Evolutionary conservation across 2,797 vertebrate species (phyloP), one percentile per base, ranked within the genome.

Genomic region (Loriculus beryllinus): DNA sequence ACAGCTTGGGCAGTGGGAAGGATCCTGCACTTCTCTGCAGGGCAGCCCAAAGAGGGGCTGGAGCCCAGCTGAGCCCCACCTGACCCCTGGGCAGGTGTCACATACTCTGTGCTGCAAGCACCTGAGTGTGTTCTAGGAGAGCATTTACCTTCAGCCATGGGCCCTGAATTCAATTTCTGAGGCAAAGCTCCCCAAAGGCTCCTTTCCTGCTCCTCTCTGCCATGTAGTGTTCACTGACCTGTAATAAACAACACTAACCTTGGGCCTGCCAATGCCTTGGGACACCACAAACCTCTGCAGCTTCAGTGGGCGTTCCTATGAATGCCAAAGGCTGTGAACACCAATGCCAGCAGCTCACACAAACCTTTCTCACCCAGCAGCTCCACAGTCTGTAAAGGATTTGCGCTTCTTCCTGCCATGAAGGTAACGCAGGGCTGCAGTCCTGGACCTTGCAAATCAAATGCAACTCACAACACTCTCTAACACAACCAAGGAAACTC

Each of bases 201-300:
- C 21, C 1, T 10, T 17, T 56, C n/a, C 63, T 63, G 28, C 60
- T 80, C 48, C 7, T 37, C 6, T 56, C 52, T 12, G 28, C 39
- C 63, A 47, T 0, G 3, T 1, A 15, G 10, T 2, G 14, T n/a
- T 47, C 25, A 48, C 40, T 19, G 60, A 21, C 6, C 2, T 3
- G 2, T 21, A 62, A 75, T 14, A 3, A 18, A 2, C 18, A 37
- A 49, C 72, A 33, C n/a, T 6, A 26, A 4, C 25, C 40, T 25
- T 4, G 0, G 57, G 9, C 43, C 57, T 9, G 9, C 16, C 0
- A 0, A 10, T 43, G 12, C 2, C 49, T 15, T 33, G 21, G 54
- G 54, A 23, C n/a, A 33, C 4, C 68, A 6, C 9, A 4, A 40
- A 54, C 54, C 57, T 10, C 56, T 0, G 0, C 12, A 6, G 17